A percentile compares a stretch with the other conserved stretches of the same genome.
Conservation (phyloP, 2,797 vertebrate genomes). For the Sitta carolinensis region DNA sequence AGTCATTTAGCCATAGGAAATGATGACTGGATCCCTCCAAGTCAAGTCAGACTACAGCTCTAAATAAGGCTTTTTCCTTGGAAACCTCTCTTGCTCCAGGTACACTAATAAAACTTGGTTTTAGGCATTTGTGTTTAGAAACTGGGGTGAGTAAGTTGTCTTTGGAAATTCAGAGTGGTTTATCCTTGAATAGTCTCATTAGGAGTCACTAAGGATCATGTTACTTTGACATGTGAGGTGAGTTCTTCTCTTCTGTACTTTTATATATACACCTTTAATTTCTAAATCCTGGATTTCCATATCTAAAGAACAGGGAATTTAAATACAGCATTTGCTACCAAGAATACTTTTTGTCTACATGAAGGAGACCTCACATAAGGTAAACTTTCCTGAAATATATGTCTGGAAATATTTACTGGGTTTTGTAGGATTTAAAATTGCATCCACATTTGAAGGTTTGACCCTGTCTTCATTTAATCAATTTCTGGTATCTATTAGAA, state of each 20-base stretch:
- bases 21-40: rapidly evolving
- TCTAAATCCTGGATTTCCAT: not conserved
- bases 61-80: not conserved
- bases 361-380: not conserved
- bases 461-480: not conserved
- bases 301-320: not conserved
- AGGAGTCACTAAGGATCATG: not conserved
- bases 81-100: not conserved
- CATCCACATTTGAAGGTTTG: not conserved
- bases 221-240: not conserved
- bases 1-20: not conserved
- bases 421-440: not conserved
- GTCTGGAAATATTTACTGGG: not conserved
- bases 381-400: not conserved
- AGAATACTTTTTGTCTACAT: not conserved
- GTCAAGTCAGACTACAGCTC: not conserved
- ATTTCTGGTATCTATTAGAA: not conserved
- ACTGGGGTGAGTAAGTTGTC: rapidly evolving
- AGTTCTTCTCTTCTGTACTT: not conserved
- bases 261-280: not conserved
- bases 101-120: not conserved
- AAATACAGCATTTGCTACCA: not conserved
- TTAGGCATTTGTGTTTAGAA: not conserved
- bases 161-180: not conserved
- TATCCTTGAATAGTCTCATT: not conserved